phyloP scores from a whole-genome alignment of 2,888 invertebrate genomes.

The Scaptomyza tumidula region DNA sequence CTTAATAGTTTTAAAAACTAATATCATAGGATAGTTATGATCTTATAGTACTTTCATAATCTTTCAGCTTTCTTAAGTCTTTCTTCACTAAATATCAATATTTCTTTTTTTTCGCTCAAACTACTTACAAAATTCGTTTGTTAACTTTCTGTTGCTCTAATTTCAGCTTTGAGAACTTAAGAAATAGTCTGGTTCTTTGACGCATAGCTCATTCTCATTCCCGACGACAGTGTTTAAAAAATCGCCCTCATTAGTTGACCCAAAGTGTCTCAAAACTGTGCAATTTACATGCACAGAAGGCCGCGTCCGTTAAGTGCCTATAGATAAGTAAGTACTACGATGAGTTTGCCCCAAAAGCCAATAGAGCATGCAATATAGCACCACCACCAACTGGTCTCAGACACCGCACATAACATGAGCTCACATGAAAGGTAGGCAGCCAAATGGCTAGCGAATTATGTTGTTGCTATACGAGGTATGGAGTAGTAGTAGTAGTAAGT shows the following conservation, averaged over 20 bases:
- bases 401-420: constrained; percentile 21
- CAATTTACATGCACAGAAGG: constrained; percentile 75
- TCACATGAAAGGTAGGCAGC: constrained; percentile 53
- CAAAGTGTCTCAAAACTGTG: constrained; percentile 76
- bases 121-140: too few species aligned
- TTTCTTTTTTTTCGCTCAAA: too few species aligned
- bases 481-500: constrained; percentile 1
- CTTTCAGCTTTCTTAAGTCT: too few species aligned
- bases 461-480: constrained; percentile 54
- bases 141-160: constrained; percentile 3
- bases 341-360: constrained; percentile 57
- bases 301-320: constrained; percentile 53
- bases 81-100: too few species aligned
- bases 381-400: constrained; percentile 16
- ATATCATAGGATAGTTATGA: too few species aligned
- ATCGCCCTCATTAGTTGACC: constrained; percentile 75
- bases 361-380: constrained; percentile 72
- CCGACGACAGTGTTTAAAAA: constrained; percentile 33
- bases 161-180: neutral
- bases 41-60: too few species aligned
- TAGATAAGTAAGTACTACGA: constrained; percentile 40
- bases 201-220: constrained; percentile 42
- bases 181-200: neutral
- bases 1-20: too few species aligned
- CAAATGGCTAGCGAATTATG: constrained; percentile 71